Base-by-base conservation (phyloP, 1,140 invertebrate species). In the Aphaenogaster rudis region DNA sequence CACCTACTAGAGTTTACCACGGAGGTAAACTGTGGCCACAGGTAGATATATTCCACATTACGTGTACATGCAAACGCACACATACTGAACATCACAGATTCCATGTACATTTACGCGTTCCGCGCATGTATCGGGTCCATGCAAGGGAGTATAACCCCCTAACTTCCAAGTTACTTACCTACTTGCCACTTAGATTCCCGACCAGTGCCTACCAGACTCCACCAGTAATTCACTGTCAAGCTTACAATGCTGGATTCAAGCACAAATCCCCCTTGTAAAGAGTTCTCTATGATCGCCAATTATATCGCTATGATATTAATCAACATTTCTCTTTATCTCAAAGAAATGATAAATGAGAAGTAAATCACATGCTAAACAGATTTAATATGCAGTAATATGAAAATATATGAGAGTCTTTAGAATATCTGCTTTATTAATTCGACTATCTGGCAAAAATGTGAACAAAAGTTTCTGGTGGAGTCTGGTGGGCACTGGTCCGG, bases 121-220 rank as follows among this genome's bases (percentile, higher is more conserved):
- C 48, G 86, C 69, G 66, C 63, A 57, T 88, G 88, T 89, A 86
- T 89, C 86, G 76, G 74, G 45, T 69, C 72, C 64, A 84, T 84
- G 64, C 67, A 82, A 63, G 71, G 74, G 42, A 86, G 81, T 91
- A 88, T 80, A 81, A 91, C 88, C 88, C 90, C 90, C 92, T 78
- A 92, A 94, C 91, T 94, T 94, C 91, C 85, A 92, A 94, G 93
- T 94, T 94, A 93, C 93, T 94, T 93, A 92, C 93, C 90, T 92
- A 92, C 93, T 94, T 94, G 93, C 93, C 93, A 93, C 93, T 94
- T 94, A 93, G 93, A 92, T 93, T 86, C 91, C 81, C 87, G 33
- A 52, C 88, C 67, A 8, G 45, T 82, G 64, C 59, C 71, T 69
- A 52, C 57, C 85, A 88, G 89, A 88, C 87, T 76, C 64, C 76